These are phyloP conservation scores for Drosophila longiperda DNA, from an alignment of 2,888 invertebrate genomes.

Conservation along the genomic window DNA sequence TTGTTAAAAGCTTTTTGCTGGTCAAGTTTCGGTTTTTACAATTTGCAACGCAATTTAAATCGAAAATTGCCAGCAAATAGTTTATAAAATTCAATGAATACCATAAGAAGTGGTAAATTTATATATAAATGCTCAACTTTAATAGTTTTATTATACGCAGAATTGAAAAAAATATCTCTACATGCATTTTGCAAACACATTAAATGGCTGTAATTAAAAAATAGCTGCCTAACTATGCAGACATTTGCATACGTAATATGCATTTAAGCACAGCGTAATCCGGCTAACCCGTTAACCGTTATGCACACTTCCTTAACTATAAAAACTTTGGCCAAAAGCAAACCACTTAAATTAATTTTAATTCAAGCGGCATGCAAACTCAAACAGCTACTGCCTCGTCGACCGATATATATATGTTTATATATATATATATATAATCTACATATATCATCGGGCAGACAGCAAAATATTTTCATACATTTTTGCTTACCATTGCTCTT, in stretches of 20 bases:
- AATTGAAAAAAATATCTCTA: constrained; percentile 3
- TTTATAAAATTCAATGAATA: not conserved
- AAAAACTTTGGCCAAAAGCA: constrained; percentile 67
- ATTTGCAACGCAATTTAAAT: not conserved
- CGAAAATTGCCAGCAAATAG: not conserved
- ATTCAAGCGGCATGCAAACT: constrained; percentile 61
- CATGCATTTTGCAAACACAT: constrained; percentile 20
- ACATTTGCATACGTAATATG: constrained; percentile 57
- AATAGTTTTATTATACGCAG: not conserved
- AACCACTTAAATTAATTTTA: constrained; percentile 76
- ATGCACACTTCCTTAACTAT: constrained; percentile 42
- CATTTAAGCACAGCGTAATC: constrained; percentile 42
- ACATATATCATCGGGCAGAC: constrained; percentile 35
- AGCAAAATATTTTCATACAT: constrained; percentile 63
- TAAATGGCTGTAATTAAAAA: constrained; percentile 60
- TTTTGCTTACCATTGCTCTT: constrained; percentile 49
- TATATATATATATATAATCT: not conserved
- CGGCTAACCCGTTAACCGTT: constrained; percentile 32
- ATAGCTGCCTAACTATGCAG: constrained; percentile 60
- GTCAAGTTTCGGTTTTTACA: constrained; percentile 5
- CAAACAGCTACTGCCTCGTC: constrained; percentile 16
- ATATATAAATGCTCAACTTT: not conserved
- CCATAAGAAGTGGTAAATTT: not conserved
- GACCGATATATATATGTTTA: not conserved
- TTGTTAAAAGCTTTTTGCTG: constrained; percentile 49